Evolutionary conservation across 2,888 invertebrate species (phyloP).

Genomic region (Drepana falcataria): DNA sequence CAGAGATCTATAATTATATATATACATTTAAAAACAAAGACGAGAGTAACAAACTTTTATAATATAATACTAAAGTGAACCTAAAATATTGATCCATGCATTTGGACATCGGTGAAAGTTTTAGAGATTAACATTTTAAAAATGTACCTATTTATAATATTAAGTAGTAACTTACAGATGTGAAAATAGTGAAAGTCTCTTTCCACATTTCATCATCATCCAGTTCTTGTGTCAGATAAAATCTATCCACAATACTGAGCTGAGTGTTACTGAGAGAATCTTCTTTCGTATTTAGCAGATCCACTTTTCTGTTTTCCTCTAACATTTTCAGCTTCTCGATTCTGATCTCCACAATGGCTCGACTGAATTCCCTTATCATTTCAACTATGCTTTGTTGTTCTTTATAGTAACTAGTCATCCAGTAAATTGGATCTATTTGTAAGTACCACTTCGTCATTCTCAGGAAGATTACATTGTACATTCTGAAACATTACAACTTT

Average conservation of each 20-base stretch:
- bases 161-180: constrained; percentile 46
- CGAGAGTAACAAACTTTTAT: too few relatives aligned
- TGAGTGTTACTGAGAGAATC: constrained; percentile 38
- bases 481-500: constrained; percentile 28
- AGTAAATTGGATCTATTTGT: constrained; percentile 53
- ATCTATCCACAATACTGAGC: constrained; percentile 58
- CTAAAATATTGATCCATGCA: too few relatives aligned
- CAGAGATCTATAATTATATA: too few relatives aligned
- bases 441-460: constrained; percentile 66
- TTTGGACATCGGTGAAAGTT: too few relatives aligned
- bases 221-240: constrained; percentile 49
- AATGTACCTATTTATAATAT: too few relatives aligned
- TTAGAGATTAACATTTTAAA: too few relatives aligned
- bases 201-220: constrained; percentile 31
- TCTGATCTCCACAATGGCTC: constrained; percentile 31
- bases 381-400: constrained; percentile 23
- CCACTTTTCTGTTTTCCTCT: constrained; percentile 19
- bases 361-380: constrained; percentile 25
- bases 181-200: constrained; percentile 62
- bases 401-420: constrained; percentile 30
- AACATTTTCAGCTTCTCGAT: constrained; percentile 27
- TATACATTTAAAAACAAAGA: too few relatives aligned
- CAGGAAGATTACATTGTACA: constrained; percentile 46
- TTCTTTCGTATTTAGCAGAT: constrained; percentile 33
- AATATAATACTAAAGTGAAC: too few relatives aligned